Percentiles rank a stretch among this genome's conserved stretches.
Evolutionary conservation across 1,140 invertebrate genomes (phyloP).

Genomic region (Stegodyphus mimosarum): DNA sequence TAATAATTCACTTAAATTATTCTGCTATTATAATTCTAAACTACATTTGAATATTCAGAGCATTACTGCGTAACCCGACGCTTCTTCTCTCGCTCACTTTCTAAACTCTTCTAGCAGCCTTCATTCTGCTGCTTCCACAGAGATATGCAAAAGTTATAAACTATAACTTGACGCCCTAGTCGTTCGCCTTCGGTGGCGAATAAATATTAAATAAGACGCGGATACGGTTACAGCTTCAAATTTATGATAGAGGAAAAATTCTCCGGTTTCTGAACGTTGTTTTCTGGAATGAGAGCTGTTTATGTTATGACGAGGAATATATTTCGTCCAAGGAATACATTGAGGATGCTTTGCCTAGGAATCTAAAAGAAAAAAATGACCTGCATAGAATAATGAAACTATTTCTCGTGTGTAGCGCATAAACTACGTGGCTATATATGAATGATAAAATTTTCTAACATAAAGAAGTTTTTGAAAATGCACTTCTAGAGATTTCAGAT

Average conservation of each 20-base stretch:
- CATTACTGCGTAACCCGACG: too few species aligned
- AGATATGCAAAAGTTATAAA: conserved; percentile 57
- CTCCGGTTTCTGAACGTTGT: conserved; percentile 36
- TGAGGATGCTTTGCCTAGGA: background rate
- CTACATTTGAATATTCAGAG: too few species aligned
- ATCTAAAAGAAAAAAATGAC: background rate
- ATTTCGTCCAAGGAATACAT: conserved; percentile 6
- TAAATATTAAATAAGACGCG: conserved; percentile 58
- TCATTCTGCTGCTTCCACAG: background rate
- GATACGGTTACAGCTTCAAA: conserved; percentile 46
- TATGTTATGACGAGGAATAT: conserved; percentile 21
- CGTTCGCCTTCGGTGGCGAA: conserved; percentile 21
- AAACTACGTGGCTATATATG: background rate
- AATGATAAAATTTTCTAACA: background rate
- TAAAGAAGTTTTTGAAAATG: background rate
- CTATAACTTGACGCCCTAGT: conserved; percentile 39
- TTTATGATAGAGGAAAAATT: conserved; percentile 41
- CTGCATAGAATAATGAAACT: background rate
- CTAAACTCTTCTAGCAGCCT: too few species aligned
- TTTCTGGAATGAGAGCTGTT: conserved; percentile 34
- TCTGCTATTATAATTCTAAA: too few species aligned
- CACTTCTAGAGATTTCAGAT: background rate
- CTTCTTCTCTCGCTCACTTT: too few species aligned
- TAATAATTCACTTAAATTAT: too few species aligned
- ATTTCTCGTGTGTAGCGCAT: background rate